These are phyloP conservation scores for Crotalus viridis DNA, from an alignment of 2,113 vertebrate species.

Conservation along the genomic window DNA sequence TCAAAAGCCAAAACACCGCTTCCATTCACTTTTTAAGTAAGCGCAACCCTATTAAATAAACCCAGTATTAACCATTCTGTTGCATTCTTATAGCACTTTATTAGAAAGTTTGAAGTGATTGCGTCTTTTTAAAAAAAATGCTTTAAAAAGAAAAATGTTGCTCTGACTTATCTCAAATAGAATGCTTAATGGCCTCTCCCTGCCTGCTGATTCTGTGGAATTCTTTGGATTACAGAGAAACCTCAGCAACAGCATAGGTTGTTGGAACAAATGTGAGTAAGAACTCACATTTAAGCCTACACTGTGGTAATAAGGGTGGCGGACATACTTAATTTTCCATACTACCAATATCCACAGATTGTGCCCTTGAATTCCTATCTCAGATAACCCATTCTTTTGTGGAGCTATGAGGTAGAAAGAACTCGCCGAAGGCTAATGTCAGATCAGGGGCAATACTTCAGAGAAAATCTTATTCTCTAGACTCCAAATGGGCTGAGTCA, in stretches of 20 bases:
- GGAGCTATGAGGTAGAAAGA: background rate
- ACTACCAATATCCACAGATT: background rate
- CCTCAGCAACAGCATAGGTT: background rate
- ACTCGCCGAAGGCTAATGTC: background rate
- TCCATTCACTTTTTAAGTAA: background rate
- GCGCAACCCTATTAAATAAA: background rate
- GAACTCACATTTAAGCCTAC: background rate
- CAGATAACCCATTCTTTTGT: background rate
- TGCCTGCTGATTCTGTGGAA: background rate
- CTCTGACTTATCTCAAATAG: slow-evolving; percentile 46
- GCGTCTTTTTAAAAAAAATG: slow-evolving; percentile 36
- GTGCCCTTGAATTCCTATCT: background rate
- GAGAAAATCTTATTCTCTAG: background rate
- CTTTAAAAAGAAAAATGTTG: slow-evolving; percentile 52
- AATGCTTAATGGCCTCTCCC: background rate
- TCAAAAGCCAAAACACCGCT: background rate
- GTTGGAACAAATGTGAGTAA: too few species aligned
- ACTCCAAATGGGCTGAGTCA: background rate
- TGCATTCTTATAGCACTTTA: slow-evolving; percentile 21
- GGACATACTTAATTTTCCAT: background rate
- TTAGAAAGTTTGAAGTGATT: slow-evolving; percentile 29
- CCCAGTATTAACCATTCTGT: slow-evolving; percentile 24
- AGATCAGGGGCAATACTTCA: background rate
- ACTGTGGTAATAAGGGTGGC: background rate
- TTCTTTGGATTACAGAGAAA: background rate